Evolutionary conservation across 2,888 invertebrate species (phyloP).

Genomic region (Cinara cedri): DNA sequence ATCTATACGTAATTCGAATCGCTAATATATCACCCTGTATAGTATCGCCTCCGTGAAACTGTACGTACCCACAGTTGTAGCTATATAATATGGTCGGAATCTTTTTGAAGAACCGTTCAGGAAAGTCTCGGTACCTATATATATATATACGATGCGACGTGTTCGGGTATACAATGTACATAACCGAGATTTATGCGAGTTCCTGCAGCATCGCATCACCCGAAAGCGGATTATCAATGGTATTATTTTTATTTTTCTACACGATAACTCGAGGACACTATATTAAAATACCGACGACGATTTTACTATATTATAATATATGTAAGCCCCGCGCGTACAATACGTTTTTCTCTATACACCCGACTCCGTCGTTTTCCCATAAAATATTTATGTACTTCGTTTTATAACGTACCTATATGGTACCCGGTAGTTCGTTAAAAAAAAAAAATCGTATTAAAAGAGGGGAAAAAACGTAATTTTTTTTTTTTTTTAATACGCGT

Average conservation of each 20-base stretch:
- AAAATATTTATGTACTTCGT: not conserved
- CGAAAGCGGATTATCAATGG: constrained; percentile 51
- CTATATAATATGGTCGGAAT: no score
- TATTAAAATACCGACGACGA: constrained; percentile 1
- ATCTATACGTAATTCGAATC: constrained; percentile 31
- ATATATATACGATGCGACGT: no score
- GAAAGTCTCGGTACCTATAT: not conserved
- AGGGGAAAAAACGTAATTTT: no score
- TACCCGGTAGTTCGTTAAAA: no score
- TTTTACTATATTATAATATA: no score
- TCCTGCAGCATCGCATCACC: not conserved
- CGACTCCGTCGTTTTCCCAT: constrained; percentile 13
- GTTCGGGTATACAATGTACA: no score
- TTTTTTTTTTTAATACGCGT: no score
- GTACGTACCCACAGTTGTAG: no score
- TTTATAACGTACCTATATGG: no score
- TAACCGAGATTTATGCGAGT: constrained; percentile 48
- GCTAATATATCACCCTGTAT: constrained; percentile 43
- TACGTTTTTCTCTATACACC: constrained; percentile 15
- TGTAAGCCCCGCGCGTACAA: not conserved
- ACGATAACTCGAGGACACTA: not conserved
- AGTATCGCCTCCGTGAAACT: no score
- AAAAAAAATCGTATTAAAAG: no score
- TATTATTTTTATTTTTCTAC: constrained; percentile 2
- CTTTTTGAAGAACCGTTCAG: constrained; percentile 9